These are phyloP conservation scores for Digitonthophagus gazella DNA, from an alignment of 2,888 invertebrate genomes.

Conservation along the genomic window DNA sequence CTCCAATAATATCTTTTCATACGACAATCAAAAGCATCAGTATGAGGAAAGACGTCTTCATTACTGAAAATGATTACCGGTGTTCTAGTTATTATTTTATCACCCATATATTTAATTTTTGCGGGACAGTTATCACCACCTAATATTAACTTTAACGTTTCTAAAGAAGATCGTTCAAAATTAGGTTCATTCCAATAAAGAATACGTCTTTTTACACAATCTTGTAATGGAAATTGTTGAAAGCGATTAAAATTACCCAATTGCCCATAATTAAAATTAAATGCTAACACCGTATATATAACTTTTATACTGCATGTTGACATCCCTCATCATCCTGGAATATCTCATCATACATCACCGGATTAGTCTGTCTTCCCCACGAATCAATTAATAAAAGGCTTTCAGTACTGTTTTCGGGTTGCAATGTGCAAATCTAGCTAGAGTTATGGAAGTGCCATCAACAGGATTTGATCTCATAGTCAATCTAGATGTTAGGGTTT, in stretches of 20 bases:
- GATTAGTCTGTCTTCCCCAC: no score
- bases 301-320: no score
- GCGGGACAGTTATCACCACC: constrained; percentile 5
- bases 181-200: constrained; percentile 13
- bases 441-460: no score
- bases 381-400: no score
- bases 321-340: no score
- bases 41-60: constrained; percentile 1
- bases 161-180: neutral
- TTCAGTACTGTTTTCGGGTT: no score
- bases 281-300: neutral
- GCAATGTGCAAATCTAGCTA: no score
- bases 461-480: no score
- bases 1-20: neutral
- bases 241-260: constrained; percentile 6
- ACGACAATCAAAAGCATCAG: neutral
- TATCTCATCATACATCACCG: no score
- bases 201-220: constrained; percentile 2
- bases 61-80: constrained; percentile 7
- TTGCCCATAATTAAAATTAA: constrained; percentile 6
- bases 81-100: constrained; percentile 1
- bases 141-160: constrained; percentile 1
- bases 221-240: constrained; percentile 6
- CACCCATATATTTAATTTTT: neutral
- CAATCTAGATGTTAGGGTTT: no score